Evolutionary conservation across 2,888 invertebrate genomes (phyloP), one percentile per base, ranked within the genome.

Genomic region (Agrochola litura): DNA sequence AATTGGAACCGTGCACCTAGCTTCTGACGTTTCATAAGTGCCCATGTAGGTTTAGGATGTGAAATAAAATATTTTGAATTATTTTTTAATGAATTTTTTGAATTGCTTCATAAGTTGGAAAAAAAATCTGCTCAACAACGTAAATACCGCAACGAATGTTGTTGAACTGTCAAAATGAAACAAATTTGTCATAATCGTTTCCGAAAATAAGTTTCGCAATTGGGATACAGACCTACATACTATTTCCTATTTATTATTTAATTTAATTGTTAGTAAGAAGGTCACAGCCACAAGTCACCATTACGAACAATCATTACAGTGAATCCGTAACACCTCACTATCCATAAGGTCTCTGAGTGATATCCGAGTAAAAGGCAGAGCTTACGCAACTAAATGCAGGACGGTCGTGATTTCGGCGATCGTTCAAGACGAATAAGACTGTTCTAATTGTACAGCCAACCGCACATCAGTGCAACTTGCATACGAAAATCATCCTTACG

Each of bases 341-440:
- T 81, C 72, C 77, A 69, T 83, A 82, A 82, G 19, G 67, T 76
- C 78, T 80, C 80, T 72, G 65, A 80, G 81, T 60, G 68, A 79
- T 82, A 88, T 84, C 86, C 81, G 86, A 91, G 91, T 91, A 91
- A 91, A 87, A 90, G 91, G 91, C 75, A 75, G 56, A 60, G 6
- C n/a, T 91, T 91, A 84, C 87, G 88, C 85, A 91, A 91, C 72
- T 60, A 71, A 82, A 83, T 83, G 83, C 84, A 82, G 79, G 81
- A 86, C 79, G 84, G 77, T 79, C 80, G 73, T 77, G 66, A 84
- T 85, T 85, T 83, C 73, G 74, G 81, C 41, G 76, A 68, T 82
- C 73, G 79, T 76, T 74, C 72, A 82, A 68, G 67, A 72, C 41
- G 67, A 19, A n/a, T 63, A 63, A 41, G n/a, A 64, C 8, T 14